These are phyloP conservation scores for Pygathrix nemaeus DNA, from an alignment of 2,113 vertebrate genomes.

Conservation along the genomic window DNA sequence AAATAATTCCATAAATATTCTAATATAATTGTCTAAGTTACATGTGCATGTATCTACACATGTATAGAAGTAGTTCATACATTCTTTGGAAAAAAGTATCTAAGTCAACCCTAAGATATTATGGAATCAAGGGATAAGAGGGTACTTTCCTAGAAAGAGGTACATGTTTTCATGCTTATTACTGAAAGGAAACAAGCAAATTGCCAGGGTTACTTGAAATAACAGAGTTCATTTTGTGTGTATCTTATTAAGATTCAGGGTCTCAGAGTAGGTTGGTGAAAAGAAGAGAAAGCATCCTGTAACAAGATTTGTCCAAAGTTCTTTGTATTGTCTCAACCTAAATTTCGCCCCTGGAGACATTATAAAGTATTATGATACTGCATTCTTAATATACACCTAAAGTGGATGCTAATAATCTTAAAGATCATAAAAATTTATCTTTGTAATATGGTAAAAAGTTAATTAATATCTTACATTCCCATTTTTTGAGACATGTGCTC, in stretches of 20 bases:
- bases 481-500: neutral
- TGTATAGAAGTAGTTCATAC: neutral
- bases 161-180: neutral
- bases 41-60: neutral
- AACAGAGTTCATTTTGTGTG: neutral
- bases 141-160: neutral
- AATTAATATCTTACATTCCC: neutral
- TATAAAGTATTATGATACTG: neutral
- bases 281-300: neutral
- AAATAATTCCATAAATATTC: constrained; percentile 5
- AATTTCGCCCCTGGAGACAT: neutral
- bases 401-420: neutral
- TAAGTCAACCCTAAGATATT: neutral
- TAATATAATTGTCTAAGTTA: constrained; percentile 15
- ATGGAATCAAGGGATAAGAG: neutral
- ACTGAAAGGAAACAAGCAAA: neutral
- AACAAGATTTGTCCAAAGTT: neutral
- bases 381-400: neutral
- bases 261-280: neutral
- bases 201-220: neutral
- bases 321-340: neutral
- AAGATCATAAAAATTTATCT: neutral
- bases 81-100: neutral
- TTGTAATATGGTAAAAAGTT: neutral
- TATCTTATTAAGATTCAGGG: neutral